These are phyloP conservation scores for Gila robusta DNA, from an alignment of 2,797 vertebrate species.

Conservation along the genomic window DNA sequence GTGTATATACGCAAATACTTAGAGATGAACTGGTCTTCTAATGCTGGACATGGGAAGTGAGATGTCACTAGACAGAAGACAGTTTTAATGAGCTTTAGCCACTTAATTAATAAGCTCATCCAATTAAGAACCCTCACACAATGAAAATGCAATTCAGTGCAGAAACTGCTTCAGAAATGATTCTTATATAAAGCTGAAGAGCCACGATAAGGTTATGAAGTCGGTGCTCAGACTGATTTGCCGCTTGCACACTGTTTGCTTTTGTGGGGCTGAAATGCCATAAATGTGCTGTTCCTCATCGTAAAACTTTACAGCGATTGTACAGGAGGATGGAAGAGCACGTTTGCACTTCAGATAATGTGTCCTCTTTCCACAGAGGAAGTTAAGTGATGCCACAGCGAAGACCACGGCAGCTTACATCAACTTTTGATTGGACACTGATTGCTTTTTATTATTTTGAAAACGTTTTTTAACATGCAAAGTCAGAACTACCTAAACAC, in stretches of 20 bases:
- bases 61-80: conserved; percentile 10
- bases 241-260: not conserved
- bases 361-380: conserved; percentile 17
- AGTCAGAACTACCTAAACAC: not conserved
- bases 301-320: not conserved
- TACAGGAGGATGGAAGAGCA: not conserved
- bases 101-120: conserved; percentile 28
- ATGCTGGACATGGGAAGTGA: not conserved
- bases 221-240: not conserved
- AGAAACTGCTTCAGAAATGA: not conserved
- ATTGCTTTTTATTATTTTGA: not conserved
- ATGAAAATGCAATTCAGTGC: conserved; percentile 10
- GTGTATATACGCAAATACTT: not conserved
- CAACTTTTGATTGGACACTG: not conserved
- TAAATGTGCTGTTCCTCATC: conserved; percentile 27
- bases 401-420: not conserved
- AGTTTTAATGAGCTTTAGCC: conserved; percentile 12
- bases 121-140: not conserved
- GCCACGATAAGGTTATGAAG: conserved; percentile 18
- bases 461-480: not conserved
- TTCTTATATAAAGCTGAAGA: not conserved
- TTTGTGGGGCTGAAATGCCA: conserved; percentile 18
- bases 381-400: not conserved
- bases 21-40: not conserved
- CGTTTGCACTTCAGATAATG: not conserved